Percentiles rank a stretch among this genome's conserved stretches.
Conservation (phyloP, 1,140 invertebrate species). For the Phthorimaea operculella region DNA sequence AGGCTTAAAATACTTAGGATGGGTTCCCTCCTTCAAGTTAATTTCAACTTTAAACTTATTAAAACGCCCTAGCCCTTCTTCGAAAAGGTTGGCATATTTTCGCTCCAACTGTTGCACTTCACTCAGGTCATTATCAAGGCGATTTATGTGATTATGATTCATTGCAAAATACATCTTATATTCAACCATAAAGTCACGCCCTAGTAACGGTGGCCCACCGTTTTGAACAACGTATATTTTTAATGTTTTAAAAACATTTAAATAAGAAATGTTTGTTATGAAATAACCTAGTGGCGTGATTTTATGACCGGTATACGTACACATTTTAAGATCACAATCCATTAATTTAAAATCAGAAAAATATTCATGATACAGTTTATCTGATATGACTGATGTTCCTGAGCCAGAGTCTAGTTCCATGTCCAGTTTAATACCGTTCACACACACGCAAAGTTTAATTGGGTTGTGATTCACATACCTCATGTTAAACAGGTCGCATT, state of each 20-base stretch:
- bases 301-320: conserved; percentile 3
- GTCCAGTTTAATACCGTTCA: not conserved
- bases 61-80: not conserved
- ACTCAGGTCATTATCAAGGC: not conserved
- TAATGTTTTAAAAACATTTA: not conserved
- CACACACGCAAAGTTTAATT: not conserved
- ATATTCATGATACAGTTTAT: not conserved
- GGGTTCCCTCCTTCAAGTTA: not conserved
- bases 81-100: not conserved
- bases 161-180: not conserved
- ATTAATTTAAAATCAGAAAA: not conserved
- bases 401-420: conserved; percentile 7
- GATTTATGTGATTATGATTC: not conserved
- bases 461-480: not conserved
- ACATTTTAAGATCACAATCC: conserved; percentile 1
- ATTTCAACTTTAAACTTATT: conserved; percentile 1
- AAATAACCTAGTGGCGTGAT: not conserved
- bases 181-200: conserved; percentile 4
- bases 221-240: conserved; percentile 1
- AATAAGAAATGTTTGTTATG: not conserved
- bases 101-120: not conserved
- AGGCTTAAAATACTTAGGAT: not conserved
- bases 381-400: conserved; percentile 1
- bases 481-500: conserved; percentile 1
- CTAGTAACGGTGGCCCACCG: conserved; percentile 1